These are phyloP conservation scores for Chromoteleia sp. DNA, from an alignment of 2,888 invertebrate species.

Conservation along the genomic window DNA sequence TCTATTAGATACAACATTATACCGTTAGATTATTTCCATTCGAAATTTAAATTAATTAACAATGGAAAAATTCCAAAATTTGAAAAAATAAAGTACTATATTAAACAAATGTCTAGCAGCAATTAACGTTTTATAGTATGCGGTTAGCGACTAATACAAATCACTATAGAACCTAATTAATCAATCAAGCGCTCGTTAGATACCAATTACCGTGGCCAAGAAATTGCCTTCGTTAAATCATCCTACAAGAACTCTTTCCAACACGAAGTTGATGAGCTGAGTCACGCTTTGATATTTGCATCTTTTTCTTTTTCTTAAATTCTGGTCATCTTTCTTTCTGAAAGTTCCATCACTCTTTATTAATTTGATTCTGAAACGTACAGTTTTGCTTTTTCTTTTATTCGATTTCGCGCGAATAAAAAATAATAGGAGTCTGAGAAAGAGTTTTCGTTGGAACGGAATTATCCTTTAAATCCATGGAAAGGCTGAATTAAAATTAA, in stretches of 20 bases:
- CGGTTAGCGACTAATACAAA: constrained; percentile 37
- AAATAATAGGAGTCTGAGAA: neutral
- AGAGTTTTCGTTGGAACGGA: neutral
- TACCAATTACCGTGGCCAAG: constrained; percentile 57
- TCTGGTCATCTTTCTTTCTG: constrained; percentile 43
- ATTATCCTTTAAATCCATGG: no score
- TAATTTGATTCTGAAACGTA: constrained; percentile 31
- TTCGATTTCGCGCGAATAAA: constrained; percentile 17
- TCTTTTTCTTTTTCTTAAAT: constrained; percentile 36
- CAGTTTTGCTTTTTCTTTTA: constrained; percentile 20
- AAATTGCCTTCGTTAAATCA: constrained; percentile 61
- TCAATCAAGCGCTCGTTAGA: constrained; percentile 66
- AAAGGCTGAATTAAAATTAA: constrained; percentile 15
- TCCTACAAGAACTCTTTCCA: constrained; percentile 53
- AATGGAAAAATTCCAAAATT: no score
- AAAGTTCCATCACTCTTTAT: constrained; percentile 41
- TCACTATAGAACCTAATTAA: constrained; percentile 57
- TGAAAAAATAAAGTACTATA: no score
- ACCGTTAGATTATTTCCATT: no score
- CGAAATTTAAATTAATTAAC: no score
- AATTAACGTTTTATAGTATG: constrained; percentile 33
- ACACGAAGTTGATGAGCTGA: constrained; percentile 41
- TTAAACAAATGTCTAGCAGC: constrained; percentile 4
- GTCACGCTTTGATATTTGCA: constrained; percentile 52
- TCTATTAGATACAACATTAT: no score